These are phyloP conservation scores for Pluvianellus socialis DNA, from an alignment of 2,113 vertebrate genomes.

Conservation along the genomic window DNA sequence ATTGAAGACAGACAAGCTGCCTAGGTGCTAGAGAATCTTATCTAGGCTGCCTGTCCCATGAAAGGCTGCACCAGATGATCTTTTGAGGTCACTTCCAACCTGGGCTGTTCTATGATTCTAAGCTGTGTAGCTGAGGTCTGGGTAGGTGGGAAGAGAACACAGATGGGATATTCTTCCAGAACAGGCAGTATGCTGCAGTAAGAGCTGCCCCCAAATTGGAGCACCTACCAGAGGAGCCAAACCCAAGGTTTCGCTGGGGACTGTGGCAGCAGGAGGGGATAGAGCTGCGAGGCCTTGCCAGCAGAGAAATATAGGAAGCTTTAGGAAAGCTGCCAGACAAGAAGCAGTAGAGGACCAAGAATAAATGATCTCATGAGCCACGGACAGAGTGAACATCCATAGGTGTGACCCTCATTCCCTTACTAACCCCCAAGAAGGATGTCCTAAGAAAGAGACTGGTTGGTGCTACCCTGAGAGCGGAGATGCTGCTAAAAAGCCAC, in stretches of 20 bases:
- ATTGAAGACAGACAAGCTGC: not conserved
- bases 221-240: not conserved
- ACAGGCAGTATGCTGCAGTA: rapidly evolving
- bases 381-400: not conserved
- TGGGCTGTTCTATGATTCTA: not conserved
- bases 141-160: not conserved
- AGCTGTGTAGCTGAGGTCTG: not conserved
- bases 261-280: not conserved
- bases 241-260: not conserved
- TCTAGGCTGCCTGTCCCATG: not conserved
- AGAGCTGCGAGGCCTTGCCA: not conserved
- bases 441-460: not conserved
- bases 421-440: not conserved
- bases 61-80: not conserved
- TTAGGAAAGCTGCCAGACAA: not conserved
- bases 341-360: not conserved
- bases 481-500: not conserved
- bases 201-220: not conserved
- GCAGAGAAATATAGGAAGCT: not conserved
- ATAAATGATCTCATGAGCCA: not conserved
- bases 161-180: not conserved
- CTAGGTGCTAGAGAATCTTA: not conserved
- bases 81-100: not conserved
- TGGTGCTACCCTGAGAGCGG: not conserved
- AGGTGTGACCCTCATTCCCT: not conserved